Evolutionary conservation across 2,797 vertebrate species (phyloP).

Genomic region (Peromyscus melanophrys): DNA sequence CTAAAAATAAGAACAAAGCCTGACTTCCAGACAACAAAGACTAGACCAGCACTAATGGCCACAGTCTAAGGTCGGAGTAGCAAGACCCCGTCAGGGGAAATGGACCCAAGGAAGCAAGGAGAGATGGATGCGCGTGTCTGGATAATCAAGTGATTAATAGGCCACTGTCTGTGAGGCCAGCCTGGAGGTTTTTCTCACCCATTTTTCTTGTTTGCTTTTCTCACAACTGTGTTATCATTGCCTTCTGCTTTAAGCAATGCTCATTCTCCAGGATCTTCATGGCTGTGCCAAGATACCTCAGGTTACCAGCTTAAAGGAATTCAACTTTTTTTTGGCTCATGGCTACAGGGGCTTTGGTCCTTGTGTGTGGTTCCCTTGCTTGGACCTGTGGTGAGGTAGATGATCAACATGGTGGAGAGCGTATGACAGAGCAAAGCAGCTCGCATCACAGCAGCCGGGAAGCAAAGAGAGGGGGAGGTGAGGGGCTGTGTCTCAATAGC

Average conservation of each 20-base stretch:
- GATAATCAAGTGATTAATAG: not conserved
- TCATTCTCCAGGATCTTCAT: not conserved
- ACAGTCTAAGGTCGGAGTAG: not conserved
- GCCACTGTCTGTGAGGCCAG: not conserved
- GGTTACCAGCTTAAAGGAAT: not conserved
- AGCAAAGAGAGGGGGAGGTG: not conserved
- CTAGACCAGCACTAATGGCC: not conserved
- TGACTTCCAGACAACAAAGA: not conserved
- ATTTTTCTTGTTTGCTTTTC: not conserved
- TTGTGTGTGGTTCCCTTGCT: too few relatives aligned
- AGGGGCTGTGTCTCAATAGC: not conserved
- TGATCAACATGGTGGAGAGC: not conserved
- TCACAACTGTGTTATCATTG: not conserved
- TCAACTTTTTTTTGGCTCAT: not conserved
- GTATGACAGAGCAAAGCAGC: too few relatives aligned
- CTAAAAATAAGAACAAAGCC: slow-evolving; percentile 41
- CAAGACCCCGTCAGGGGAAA: not conserved
- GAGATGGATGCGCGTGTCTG: not conserved
- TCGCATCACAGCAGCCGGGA: not conserved
- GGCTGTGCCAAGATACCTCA: not conserved
- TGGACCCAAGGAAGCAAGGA: not conserved
- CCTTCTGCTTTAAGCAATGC: not conserved
- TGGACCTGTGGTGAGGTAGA: not conserved
- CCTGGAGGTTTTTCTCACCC: not conserved
- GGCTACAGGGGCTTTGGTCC: not conserved